Conservation (phyloP, 2,888 invertebrate genomes). For the Eulithis testata region DNA sequence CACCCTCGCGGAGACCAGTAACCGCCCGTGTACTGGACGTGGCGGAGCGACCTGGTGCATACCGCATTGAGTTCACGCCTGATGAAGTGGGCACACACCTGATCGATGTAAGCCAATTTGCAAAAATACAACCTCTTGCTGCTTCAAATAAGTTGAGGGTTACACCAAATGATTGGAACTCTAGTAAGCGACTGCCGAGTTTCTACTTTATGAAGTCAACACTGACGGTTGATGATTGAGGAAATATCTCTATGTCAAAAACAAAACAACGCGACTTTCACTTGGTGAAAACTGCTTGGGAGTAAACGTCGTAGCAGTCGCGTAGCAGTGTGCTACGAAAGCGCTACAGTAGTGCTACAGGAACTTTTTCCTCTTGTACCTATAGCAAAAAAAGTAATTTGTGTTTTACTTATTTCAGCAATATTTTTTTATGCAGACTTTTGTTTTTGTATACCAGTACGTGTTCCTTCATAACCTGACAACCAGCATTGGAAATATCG, state of each 20-base stretch:
- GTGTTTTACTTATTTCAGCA: too few relatives aligned
- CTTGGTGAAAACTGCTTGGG: neutral
- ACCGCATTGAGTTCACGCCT: slow-evolving; percentile 96
- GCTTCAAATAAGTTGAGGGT: too few relatives aligned
- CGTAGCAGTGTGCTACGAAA: slow-evolving; percentile 22
- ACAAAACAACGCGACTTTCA: too few relatives aligned
- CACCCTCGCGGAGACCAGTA: slow-evolving; percentile 93
- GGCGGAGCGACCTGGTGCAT: slow-evolving; percentile 90
- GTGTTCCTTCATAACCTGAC: neutral
- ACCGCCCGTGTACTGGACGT: slow-evolving; percentile 93
- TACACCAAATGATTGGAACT: neutral
- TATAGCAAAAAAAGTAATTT: too few relatives aligned
- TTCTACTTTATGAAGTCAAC: slow-evolving; percentile 1
- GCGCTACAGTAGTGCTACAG: neutral
- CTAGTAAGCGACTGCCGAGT: neutral
- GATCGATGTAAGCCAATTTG: slow-evolving; percentile 88
- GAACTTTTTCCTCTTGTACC: neutral
- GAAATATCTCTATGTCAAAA: too few relatives aligned
- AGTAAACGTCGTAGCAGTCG: slow-evolving; percentile 5
- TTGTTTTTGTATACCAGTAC: too few relatives aligned
- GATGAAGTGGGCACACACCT: slow-evolving; percentile 97
- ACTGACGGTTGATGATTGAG: too few relatives aligned
- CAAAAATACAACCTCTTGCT: neutral
- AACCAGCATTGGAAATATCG: neutral
- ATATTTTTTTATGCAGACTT: too few relatives aligned